phyloP scores from a whole-genome alignment of 2,797 vertebrate species.

The Poecilia gillii region DNA sequence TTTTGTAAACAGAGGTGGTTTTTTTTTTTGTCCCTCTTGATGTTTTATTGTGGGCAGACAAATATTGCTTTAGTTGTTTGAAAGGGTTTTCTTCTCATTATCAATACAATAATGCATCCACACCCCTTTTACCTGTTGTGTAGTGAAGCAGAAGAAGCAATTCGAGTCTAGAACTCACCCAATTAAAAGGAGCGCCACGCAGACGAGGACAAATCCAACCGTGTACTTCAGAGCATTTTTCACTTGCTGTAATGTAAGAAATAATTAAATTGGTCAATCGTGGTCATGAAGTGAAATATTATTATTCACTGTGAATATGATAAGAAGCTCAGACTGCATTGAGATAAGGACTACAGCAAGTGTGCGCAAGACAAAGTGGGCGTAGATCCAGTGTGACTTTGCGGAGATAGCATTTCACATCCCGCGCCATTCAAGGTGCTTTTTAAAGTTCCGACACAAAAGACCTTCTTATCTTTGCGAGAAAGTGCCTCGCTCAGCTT shows the following conservation, averaged over 20 bases:
- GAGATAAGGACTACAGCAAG: slow-evolving; percentile 45
- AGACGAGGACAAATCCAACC: slow-evolving; percentile 90
- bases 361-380: slow-evolving; percentile 45
- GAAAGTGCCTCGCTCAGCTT: slow-evolving; percentile 74
- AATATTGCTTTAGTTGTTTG: slow-evolving; percentile 41
- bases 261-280: slow-evolving; percentile 62
- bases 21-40: slow-evolving; percentile 12
- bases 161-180: slow-evolving; percentile 83
- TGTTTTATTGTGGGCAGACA: slow-evolving; percentile 42
- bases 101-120: slow-evolving; percentile 53
- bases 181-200: slow-evolving; percentile 91
- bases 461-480: slow-evolving; percentile 56
- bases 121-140: slow-evolving; percentile 36
- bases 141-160: slow-evolving; percentile 48
- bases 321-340: slow-evolving; percentile 49
- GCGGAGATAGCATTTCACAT: slow-evolving; percentile 63
- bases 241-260: slow-evolving; percentile 88
- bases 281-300: slow-evolving; percentile 55
- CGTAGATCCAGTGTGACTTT: slow-evolving; percentile 60
- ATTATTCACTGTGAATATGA: slow-evolving; percentile 54
- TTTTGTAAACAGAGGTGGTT: slow-evolving; percentile 24
- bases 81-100: slow-evolving; percentile 59
- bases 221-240: slow-evolving; percentile 95
- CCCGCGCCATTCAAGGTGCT: slow-evolving; percentile 59
- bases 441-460: slow-evolving; percentile 73